Evolutionary conservation across 2,797 vertebrate genomes (phyloP), one percentile per base, ranked within the genome.

Genomic region (Sebastes umbrosus): DNA sequence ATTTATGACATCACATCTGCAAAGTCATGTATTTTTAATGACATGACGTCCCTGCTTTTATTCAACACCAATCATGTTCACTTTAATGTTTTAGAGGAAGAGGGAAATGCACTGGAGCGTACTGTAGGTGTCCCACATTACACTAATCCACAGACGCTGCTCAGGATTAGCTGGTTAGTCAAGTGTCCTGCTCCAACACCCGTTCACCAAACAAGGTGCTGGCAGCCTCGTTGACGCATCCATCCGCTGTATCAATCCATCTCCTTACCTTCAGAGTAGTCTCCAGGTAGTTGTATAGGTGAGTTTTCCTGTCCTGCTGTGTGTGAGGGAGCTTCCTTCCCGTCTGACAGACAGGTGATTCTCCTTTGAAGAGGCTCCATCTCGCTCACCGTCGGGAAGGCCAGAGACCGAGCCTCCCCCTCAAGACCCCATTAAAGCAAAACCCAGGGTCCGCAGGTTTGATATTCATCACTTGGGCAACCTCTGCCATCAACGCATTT

Each of bases 391-490:
- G 88, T 90, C 87, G 85, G 77, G 74, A 79, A 89, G 89, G 90
- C 88, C 90, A 88, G 80, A 83, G 85, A 90, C 88, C 55, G 64
- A 89, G 76, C 80, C 84, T 88, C 87, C 87, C 64, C 94, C 89
- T 83, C 85, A 90, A 94, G 93, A 95, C 93, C 92, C 91, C 92
- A 95, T 95, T 94, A 95, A 92, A 90, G 88, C 73, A 68, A 86
- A 92, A 92, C 70, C 82, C 84, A 70, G 87, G 86, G 86, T 90
- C 83, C 63, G 55, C 74, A 77, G 84, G 90, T 94, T 93, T 93
- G 88, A 95, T 94, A 92, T 93, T 91, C 93, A 92, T 91, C 73
- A 69, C 86, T 88, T 69, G 65, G 84, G 88, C 94, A 92, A 93
- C 90, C 91, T 93, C 91, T 91, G 84, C 90, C 93, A 91, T 94